These are phyloP conservation scores for Ischnura elegans DNA, from an alignment of 2,888 invertebrate genomes.

Conservation along the genomic window DNA sequence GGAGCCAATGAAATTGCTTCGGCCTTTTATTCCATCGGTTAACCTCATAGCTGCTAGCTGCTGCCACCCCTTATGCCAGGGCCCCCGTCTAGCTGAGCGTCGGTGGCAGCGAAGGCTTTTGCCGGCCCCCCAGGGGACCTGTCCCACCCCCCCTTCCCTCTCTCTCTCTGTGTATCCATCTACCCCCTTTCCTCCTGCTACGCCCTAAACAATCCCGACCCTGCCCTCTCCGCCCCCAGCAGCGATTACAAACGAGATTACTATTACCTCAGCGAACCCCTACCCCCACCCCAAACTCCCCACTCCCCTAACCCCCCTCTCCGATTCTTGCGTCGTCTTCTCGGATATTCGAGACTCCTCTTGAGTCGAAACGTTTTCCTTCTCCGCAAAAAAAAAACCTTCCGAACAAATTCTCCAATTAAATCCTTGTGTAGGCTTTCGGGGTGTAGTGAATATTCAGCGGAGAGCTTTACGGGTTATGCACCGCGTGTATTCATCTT, in stretches of 20 bases:
- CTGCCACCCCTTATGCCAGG: neutral
- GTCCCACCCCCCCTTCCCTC: neutral
- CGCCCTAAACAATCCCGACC: neutral
- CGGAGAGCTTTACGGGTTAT: no score
- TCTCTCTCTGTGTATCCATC: neutral
- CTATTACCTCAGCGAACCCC: conserved; percentile 40
- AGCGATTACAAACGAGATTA: conserved; percentile 67
- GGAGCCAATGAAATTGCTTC: conserved; percentile 57
- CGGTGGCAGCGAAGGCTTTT: neutral
- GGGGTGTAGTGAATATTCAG: no score
- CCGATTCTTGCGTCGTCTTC: no score
- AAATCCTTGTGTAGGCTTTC: no score
- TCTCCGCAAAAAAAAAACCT: no score
- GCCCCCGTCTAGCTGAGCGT: conserved; percentile 23
- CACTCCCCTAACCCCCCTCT: neutral
- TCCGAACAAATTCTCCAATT: no score
- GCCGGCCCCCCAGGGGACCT: neutral
- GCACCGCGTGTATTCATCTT: no score
- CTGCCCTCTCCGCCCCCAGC: conserved; percentile 21
- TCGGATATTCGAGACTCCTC: no score
- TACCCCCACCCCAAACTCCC: neutral
- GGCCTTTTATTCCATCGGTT: conserved; percentile 64
- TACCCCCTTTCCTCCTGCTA: neutral
- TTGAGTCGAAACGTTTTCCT: no score
- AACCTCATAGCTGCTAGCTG: conserved; percentile 57